A percentile compares a stretch with the other conserved stretches of the same genome.
Conservation (phyloP, 2,797 vertebrate species). For the Micrastur ruficollis region DNA sequence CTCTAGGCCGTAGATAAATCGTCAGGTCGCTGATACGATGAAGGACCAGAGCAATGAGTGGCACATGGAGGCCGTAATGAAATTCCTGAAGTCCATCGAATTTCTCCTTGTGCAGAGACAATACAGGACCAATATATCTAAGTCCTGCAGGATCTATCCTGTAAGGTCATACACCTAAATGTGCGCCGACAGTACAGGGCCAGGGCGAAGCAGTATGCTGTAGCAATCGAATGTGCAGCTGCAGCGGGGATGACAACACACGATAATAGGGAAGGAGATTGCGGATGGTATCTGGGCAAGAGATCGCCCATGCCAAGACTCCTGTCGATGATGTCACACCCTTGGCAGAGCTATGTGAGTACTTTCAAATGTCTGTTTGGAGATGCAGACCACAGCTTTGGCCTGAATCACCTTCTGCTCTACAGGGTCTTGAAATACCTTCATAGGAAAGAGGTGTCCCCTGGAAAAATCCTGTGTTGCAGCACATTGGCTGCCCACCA, state of each 20-base stretch:
- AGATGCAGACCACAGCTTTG: background rate
- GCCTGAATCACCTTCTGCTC: background rate
- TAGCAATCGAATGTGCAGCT: background rate
- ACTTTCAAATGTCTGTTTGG: background rate
- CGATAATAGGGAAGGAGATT: background rate
- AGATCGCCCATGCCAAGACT: background rate
- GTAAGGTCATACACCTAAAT: background rate
- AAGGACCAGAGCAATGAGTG: background rate
- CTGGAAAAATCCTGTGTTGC: background rate
- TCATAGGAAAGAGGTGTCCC: background rate
- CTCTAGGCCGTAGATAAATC: background rate
- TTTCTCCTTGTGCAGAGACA: background rate
- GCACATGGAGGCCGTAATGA: accelerated
- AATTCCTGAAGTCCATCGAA: background rate
- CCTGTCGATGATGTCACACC: background rate
- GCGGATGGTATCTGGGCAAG: background rate
- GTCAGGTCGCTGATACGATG: background rate
- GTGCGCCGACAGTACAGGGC: background rate
- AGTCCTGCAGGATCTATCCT: background rate
- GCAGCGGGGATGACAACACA: background rate
- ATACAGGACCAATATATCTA: background rate
- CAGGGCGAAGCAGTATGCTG: background rate
- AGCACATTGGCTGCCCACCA: background rate
- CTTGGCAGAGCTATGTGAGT: background rate
- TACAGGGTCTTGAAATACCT: background rate